Evolutionary conservation across 2,797 vertebrate species (phyloP).

Genomic region (Phataginus tricuspis): DNA sequence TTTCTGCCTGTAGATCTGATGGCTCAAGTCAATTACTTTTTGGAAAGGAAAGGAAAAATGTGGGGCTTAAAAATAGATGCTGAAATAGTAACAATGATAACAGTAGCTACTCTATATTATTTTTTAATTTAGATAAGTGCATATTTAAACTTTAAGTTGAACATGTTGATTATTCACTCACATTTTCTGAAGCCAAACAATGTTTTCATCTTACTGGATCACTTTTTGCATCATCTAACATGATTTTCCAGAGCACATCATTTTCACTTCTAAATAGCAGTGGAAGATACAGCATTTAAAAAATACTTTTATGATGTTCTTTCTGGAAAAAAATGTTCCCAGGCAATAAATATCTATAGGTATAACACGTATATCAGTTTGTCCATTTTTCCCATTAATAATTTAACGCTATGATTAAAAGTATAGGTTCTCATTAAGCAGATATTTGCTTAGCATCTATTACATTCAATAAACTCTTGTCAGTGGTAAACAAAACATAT

Average conservation of each 20-base stretch:
- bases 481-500: not conserved
- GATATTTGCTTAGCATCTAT: not conserved
- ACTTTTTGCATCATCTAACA: not conserved
- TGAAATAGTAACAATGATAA: not conserved
- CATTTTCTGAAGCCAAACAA: not conserved
- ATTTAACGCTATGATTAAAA: constrained; percentile 1
- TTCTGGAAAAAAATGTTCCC: not conserved
- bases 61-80: not conserved
- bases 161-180: not conserved
- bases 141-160: not conserved
- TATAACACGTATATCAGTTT: not conserved
- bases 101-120: not conserved
- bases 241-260: not conserved
- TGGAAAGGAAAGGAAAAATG: not conserved
- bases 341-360: not conserved
- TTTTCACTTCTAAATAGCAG: not conserved
- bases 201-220: not conserved
- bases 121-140: not conserved
- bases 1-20: not conserved
- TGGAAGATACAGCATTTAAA: not conserved
- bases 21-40: not conserved
- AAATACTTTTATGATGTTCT: not conserved
- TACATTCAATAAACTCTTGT: not conserved
- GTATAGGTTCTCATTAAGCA: not conserved
- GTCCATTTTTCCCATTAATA: not conserved